Percentiles rank a stretch among this genome's conserved stretches.
Conservation (phyloP, 2,113 vertebrate genomes). For the Ptyas mucosa region DNA sequence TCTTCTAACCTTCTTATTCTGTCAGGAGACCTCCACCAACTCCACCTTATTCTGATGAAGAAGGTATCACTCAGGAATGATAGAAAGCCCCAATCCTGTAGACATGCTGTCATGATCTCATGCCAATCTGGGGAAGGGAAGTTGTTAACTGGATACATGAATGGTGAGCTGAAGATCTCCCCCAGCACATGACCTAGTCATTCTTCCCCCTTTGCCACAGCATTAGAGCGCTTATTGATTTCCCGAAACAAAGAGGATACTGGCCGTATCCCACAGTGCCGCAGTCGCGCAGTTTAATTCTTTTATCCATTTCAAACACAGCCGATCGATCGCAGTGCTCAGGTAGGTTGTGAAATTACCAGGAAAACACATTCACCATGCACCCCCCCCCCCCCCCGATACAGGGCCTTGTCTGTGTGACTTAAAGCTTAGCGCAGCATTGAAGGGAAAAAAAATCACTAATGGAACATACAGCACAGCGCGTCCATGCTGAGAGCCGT, state of each 20-base stretch:
- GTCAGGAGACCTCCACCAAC: background rate
- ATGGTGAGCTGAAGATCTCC: background rate
- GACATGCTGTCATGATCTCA: background rate
- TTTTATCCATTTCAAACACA: slow-evolving; percentile 65
- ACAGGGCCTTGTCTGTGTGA: slow-evolving; percentile 66
- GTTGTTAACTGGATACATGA: background rate
- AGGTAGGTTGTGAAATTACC: slow-evolving; percentile 71
- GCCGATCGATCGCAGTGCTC: slow-evolving; percentile 65
- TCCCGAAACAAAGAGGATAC: slow-evolving; percentile 61
- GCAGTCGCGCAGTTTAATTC: slow-evolving; percentile 65
- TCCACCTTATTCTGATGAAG: background rate
- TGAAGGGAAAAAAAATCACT: slow-evolving; percentile 65
- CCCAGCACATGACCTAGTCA: slow-evolving; percentile 12
- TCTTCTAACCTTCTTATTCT: too few relatives aligned
- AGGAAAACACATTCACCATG: slow-evolving; percentile 66
- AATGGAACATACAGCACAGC: slow-evolving; percentile 67
- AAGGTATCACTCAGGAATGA: too few relatives aligned
- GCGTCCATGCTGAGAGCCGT: slow-evolving; percentile 65
- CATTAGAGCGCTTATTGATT: slow-evolving; percentile 64
- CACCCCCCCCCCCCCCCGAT: slow-evolving; percentile 60
- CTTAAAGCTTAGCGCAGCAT: slow-evolving; percentile 74
- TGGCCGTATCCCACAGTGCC: slow-evolving; percentile 55
- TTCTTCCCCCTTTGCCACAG: slow-evolving; percentile 18
- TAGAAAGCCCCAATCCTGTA: background rate
- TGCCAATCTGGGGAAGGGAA: too few relatives aligned